Percentiles rank a stretch among this genome's conserved stretches.
Conservation (phyloP, 2,797 vertebrate genomes). For the Squalus acanthias region DNA sequence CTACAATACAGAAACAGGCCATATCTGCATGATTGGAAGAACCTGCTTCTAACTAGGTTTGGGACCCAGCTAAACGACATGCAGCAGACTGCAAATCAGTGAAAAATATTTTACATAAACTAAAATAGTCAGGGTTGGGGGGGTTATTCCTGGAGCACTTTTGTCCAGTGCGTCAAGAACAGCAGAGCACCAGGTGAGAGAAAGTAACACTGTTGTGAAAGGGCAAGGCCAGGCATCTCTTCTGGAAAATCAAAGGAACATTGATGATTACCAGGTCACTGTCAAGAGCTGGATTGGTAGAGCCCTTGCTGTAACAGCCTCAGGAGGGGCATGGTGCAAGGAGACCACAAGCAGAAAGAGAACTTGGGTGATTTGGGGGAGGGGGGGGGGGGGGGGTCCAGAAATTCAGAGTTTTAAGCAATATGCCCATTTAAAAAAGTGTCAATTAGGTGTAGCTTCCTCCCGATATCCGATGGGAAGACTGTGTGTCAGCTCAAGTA, state of each 20-base stretch:
- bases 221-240: neutral
- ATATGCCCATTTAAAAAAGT: neutral
- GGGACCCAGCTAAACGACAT: neutral
- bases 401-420: neutral
- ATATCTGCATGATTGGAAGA: neutral
- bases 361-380: neutral
- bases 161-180: neutral
- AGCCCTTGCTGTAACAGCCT: neutral
- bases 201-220: neutral
- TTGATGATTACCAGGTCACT: neutral
- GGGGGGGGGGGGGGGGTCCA: fast-evolving
- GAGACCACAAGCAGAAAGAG: neutral
- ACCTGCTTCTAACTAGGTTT: neutral
- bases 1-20: neutral
- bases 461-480: neutral
- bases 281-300: neutral
- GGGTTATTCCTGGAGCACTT: neutral
- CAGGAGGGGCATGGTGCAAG: neutral
- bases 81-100: neutral
- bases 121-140: neutral
- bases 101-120: neutral
- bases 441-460: neutral
- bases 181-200: neutral
- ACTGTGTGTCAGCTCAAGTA: neutral
- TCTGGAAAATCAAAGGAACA: neutral